A percentile compares a stretch with the other conserved stretches of the same genome.
Evolutionary conservation across 2,113 vertebrate species (phyloP).

Genomic region (Corythornis cristatus): DNA sequence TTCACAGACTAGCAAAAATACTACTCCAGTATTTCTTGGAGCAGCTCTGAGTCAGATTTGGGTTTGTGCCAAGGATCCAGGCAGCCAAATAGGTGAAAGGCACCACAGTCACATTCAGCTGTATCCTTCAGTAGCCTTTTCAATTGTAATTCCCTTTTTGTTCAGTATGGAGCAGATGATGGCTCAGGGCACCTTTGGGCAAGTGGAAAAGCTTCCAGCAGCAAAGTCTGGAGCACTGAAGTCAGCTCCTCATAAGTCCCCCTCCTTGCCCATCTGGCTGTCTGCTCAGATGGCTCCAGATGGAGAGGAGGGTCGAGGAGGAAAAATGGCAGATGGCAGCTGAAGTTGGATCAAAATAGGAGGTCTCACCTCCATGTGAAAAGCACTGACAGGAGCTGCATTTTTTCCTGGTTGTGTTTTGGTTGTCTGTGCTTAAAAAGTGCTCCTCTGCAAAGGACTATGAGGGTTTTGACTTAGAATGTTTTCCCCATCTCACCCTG

Average conservation of each 20-base stretch:
- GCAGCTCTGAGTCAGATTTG: slow-evolving; percentile 15
- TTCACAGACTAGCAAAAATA: neutral
- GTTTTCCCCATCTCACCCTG: neutral
- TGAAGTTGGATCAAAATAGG: neutral
- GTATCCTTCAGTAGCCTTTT: neutral
- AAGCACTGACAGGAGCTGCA: neutral
- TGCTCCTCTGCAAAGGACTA: neutral
- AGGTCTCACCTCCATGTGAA: neutral
- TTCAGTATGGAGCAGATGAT: slow-evolving; percentile 7
- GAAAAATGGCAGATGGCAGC: slow-evolving; percentile 9
- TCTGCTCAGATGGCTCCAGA: neutral
- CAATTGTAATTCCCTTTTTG: neutral
- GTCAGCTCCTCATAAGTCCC: neutral
- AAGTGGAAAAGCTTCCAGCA: neutral
- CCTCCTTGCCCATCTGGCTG: neutral
- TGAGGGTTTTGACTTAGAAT: neutral
- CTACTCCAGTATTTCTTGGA: neutral
- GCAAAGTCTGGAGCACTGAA: neutral
- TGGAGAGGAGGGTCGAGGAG: neutral
- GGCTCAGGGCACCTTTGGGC: neutral
- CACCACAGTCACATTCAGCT: neutral
- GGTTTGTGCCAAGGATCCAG: neutral
- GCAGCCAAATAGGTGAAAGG: slow-evolving; percentile 47
- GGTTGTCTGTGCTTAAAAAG: neutral
- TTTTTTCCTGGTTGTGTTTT: neutral